These are phyloP conservation scores for Tenthredo mesomela DNA, from an alignment of 2,888 invertebrate genomes.

Conservation along the genomic window DNA sequence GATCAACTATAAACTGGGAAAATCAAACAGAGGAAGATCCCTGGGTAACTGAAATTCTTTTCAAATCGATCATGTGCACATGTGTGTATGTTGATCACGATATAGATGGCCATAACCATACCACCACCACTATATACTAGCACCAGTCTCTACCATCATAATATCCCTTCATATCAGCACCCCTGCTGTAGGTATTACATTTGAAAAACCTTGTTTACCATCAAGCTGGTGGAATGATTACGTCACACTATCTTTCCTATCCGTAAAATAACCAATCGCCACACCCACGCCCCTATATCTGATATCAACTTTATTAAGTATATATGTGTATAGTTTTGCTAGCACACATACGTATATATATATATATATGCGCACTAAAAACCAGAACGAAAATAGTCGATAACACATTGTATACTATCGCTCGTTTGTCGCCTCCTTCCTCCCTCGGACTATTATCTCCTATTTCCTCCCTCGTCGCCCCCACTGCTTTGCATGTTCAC, in stretches of 20 bases:
- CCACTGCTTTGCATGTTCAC: slow-evolving; percentile 46
- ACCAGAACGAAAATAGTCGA: slow-evolving; percentile 25
- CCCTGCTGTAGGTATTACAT: not conserved
- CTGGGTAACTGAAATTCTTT: slow-evolving; percentile 10
- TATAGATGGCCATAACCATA: not conserved
- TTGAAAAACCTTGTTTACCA: slow-evolving; percentile 18
- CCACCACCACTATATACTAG: not conserved
- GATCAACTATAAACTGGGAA: slow-evolving; percentile 8
- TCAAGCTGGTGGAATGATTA: slow-evolving; percentile 7
- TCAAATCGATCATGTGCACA: slow-evolving; percentile 9
- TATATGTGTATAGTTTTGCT: not conserved
- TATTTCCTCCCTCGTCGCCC: not conserved
- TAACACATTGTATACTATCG: slow-evolving; percentile 10
- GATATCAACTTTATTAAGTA: slow-evolving; percentile 20
- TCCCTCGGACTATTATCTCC: not conserved
- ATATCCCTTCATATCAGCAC: slow-evolving; percentile 1
- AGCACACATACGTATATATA: not conserved
- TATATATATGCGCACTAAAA: not conserved
- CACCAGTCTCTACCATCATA: not conserved
- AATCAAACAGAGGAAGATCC: slow-evolving; percentile 19
- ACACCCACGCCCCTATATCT: slow-evolving; percentile 11
- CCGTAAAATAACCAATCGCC: not conserved
- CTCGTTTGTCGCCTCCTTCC: not conserved
- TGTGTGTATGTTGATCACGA: not conserved
- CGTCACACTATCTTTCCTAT: slow-evolving; percentile 12